Evolutionary conservation across 2,888 invertebrate genomes (phyloP).

Genomic region (Chrysomela aeneicollis): DNA sequence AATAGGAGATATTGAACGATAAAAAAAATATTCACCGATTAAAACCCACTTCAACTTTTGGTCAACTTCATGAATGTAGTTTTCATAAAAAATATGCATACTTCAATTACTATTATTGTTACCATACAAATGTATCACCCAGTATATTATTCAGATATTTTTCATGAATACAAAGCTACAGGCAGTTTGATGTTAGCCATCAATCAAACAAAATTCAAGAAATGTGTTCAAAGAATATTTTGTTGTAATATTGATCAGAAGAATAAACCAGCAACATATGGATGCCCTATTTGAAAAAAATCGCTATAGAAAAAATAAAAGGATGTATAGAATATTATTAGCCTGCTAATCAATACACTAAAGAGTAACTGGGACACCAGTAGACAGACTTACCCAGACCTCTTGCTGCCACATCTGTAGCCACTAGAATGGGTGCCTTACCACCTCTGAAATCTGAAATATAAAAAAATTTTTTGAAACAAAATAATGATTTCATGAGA

Average conservation of each 20-base stretch:
- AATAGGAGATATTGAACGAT: no score
- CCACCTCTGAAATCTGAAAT: slow-evolving; percentile 83
- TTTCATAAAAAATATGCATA: no score
- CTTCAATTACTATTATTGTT: no score
- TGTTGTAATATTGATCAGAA: neutral
- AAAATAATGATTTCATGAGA: neutral
- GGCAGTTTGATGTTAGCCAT: no score
- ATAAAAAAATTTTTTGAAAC: slow-evolving; percentile 41
- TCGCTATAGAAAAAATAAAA: slow-evolving; percentile 41
- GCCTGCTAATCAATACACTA: slow-evolving; percentile 52
- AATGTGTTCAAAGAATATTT: neutral
- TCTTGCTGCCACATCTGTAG: slow-evolving; percentile 94
- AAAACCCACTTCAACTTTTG: no score
- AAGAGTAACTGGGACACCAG: slow-evolving; percentile 7
- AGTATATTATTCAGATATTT: no score
- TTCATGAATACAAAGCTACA: no score
- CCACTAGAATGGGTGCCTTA: slow-evolving; percentile 88
- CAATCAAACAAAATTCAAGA: no score
- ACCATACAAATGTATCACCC: no score
- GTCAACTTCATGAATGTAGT: no score
- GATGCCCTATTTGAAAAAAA: slow-evolving; percentile 22
- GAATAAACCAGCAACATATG: slow-evolving; percentile 22
- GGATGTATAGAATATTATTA: slow-evolving; percentile 43
- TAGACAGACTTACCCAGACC: slow-evolving; percentile 81
- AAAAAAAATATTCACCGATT: no score